Conservation (phyloP, 2,888 invertebrate species). For the Xestia ashworthii region DNA sequence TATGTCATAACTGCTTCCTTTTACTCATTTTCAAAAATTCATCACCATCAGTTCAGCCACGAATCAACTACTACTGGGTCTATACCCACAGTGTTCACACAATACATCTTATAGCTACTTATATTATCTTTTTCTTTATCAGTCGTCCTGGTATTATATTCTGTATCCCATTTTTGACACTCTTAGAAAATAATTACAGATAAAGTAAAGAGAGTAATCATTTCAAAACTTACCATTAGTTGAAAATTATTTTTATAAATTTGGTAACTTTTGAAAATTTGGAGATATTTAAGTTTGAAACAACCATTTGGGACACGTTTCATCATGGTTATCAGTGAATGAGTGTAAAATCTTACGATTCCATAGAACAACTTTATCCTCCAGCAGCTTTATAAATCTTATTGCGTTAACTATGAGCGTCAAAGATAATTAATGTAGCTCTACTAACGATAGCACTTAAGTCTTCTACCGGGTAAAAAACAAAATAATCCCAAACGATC, state of each 20-base stretch:
- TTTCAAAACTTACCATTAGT: background rate
- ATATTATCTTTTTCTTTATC: too few species aligned
- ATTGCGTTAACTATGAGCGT: background rate
- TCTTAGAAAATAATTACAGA: too few species aligned
- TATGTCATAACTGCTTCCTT: too few species aligned
- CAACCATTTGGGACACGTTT: background rate
- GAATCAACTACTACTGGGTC: too few species aligned
- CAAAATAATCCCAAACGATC: background rate
- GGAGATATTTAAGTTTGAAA: conserved; percentile 6
- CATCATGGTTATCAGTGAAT: background rate
- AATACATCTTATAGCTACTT: too few species aligned
- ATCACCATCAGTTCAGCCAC: too few species aligned
- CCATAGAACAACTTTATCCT: background rate
- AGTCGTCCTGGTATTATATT: too few species aligned
- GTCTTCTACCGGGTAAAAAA: rapidly evolving
- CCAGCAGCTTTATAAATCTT: conserved; percentile 2
- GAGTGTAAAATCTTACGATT: conserved; percentile 1
- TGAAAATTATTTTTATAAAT: conserved; percentile 3
- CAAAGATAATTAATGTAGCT: background rate
- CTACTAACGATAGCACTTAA: background rate
- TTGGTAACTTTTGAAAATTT: conserved; percentile 11
- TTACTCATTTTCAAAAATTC: too few species aligned
- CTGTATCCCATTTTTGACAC: too few species aligned
- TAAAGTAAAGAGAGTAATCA: too few species aligned
- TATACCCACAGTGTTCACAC: too few species aligned